Conservation (phyloP, 2,888 invertebrate species). For the Chironomus tentans region DNA sequence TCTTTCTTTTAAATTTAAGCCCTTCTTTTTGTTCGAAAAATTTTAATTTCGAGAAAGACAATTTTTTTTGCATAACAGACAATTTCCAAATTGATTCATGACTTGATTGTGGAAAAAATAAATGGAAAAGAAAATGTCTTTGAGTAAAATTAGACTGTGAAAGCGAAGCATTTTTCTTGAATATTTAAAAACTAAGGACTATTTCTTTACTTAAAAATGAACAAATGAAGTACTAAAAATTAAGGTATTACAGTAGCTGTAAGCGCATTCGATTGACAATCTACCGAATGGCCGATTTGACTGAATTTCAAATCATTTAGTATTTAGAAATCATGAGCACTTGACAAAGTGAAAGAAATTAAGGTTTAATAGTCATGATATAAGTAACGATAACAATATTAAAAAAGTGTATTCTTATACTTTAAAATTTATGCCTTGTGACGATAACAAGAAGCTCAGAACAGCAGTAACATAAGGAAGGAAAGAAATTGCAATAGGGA, state of each 20-base stretch:
- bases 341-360: not conserved
- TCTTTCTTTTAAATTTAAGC: not conserved
- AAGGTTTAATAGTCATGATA: not conserved
- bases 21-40: not conserved
- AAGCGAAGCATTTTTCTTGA: not conserved
- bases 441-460: not conserved
- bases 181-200: not conserved
- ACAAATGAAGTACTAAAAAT: no score
- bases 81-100: not conserved
- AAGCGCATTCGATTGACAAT: not conserved
- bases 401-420: not conserved
- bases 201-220: no score
- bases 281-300: no score
- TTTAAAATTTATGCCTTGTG: conserved; percentile 1
- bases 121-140: not conserved
- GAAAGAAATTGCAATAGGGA: not conserved
- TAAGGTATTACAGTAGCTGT: not conserved
- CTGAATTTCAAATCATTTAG: no score
- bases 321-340: no score
- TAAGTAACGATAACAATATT: no score
- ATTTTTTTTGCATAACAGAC: not conserved
- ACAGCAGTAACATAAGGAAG: not conserved
- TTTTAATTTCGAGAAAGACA: not conserved
- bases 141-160: no score
- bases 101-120: not conserved